These are phyloP conservation scores for Taenioides sp. DNA, from an alignment of 2,797 vertebrate species.

Conservation along the genomic window DNA sequence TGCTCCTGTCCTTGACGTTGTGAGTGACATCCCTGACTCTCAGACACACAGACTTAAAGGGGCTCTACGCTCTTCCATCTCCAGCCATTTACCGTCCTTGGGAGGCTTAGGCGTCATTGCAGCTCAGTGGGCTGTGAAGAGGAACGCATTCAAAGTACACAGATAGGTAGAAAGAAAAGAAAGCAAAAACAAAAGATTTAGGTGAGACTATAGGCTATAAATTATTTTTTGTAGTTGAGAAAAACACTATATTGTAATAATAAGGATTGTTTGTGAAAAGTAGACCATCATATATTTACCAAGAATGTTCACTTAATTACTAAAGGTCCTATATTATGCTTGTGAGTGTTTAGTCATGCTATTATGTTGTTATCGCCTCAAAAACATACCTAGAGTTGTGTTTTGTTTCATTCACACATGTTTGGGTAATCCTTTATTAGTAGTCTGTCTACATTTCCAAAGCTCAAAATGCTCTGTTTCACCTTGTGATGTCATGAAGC, in stretches of 20 bases:
- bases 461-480: no score
- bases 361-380: no score
- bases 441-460: no score
- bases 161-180: conserved; percentile 24
- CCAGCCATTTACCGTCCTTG: conserved; percentile 49
- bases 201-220: neutral
- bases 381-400: no score
- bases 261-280: neutral
- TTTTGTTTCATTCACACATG: no score
- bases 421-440: no score
- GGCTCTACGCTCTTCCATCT: conserved; percentile 39
- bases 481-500: no score
- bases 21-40: conserved; percentile 52
- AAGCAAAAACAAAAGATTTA: conserved; percentile 23
- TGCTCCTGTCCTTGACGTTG: conserved; percentile 53
- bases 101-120: conserved; percentile 45
- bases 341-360: no score
- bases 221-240: neutral
- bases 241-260: neutral
- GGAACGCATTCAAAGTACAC: conserved; percentile 38
- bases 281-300: no score
- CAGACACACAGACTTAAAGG: conserved; percentile 47
- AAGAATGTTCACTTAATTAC: no score
- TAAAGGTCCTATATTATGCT: no score
- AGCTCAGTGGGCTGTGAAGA: conserved; percentile 34